Evolutionary conservation across 2,797 vertebrate genomes (phyloP), one percentile per base, ranked within the genome.

Genomic region (Mormyrops attenuatus): DNA sequence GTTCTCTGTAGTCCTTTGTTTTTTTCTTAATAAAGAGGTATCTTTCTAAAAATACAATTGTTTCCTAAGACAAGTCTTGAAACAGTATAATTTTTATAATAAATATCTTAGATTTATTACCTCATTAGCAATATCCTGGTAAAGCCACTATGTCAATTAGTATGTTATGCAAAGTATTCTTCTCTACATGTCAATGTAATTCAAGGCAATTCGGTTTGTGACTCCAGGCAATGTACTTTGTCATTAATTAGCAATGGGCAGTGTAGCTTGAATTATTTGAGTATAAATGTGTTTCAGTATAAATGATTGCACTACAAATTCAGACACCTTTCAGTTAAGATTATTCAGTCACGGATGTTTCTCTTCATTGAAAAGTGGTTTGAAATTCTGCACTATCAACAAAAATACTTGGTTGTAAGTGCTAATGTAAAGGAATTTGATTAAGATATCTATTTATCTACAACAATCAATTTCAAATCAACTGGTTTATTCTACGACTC

Each of bases 121-220:
- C 90, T 92, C 90, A 86, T 82, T 88, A 90, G 86, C 52, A 80
- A 89, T 80, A 73, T 89, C 50, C 91, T 91, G 89, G 80, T 91
- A 87, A 41, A 90, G 88, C 77, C 88, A 91, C 41, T 89, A 86
- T 91, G 88, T 89, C 87, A 88, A 90, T 73, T 84, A 90, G 91
- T 89, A 91, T 92, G 88, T 90, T 53, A 91, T 73, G 89, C 88
- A 88, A 88, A 93, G 91, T 91, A 93, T 94, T 93, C 89, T 92
- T 26, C 11, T 90, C 85, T 88, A 73, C 90, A 57, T 88, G 90
- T 93, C 91, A 91, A 89, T 60, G 80, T 88, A 88, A 69, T 69
- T 63, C 38, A 73, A 73, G 26, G 30, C 63, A 57, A 85, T 91
- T 90, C 22, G 85, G 85, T 82, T 85, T 15, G 69, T 85, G 91